phyloP scores from a whole-genome alignment of 1,140 invertebrate genomes.

The Parasteatoda tepidariorum region DNA sequence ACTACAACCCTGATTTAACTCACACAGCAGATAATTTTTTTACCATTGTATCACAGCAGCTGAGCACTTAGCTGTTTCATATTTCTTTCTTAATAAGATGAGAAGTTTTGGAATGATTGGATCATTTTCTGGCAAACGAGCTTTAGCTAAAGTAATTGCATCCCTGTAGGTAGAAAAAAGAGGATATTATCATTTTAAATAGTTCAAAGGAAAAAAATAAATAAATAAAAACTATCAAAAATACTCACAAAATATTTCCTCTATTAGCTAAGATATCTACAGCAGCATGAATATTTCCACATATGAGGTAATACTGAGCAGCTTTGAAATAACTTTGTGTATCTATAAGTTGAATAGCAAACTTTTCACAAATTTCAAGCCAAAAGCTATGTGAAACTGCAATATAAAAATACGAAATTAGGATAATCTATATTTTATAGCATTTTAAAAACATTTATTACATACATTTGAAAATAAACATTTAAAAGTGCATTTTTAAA shows the following conservation, averaged over 20 bases:
- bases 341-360: neutral
- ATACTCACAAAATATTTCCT: constrained; percentile 19
- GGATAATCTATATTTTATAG: too few species aligned
- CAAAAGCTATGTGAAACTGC: constrained; percentile 35
- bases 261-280: constrained; percentile 10
- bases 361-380: constrained; percentile 42
- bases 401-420: constrained; percentile 1
- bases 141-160: constrained; percentile 23
- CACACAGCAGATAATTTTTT: too few species aligned
- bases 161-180: constrained; percentile 14
- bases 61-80: neutral
- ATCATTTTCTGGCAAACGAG: constrained; percentile 8
- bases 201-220: neutral
- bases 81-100: neutral
- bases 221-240: neutral
- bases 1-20: too few species aligned
- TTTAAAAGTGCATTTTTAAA: too few species aligned
- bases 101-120: neutral
- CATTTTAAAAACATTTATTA: too few species aligned
- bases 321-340: neutral
- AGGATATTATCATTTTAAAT: neutral
- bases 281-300: constrained; percentile 33
- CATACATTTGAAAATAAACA: too few species aligned
- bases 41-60: constrained; percentile 1
- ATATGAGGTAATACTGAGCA: neutral